Evolutionary conservation across 2,113 vertebrate species (phyloP).

Genomic region (Cynocephalus volans): DNA sequence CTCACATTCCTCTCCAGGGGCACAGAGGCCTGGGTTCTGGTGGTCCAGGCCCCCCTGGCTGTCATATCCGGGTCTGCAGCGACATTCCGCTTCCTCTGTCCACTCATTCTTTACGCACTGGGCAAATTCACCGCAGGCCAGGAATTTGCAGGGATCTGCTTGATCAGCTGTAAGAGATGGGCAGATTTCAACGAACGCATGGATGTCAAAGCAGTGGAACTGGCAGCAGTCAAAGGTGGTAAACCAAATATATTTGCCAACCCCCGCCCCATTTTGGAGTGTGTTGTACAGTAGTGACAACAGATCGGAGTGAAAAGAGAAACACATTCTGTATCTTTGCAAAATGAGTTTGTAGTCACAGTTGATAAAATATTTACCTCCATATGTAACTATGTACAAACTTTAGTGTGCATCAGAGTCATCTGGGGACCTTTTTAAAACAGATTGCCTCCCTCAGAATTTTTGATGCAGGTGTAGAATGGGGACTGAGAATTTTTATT

Average conservation of each 20-base stretch:
- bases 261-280: background rate
- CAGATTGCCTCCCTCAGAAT: background rate
- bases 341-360: background rate
- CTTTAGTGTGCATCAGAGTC: background rate
- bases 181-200: background rate
- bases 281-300: background rate
- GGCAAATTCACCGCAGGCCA: conserved; percentile 93
- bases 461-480: background rate
- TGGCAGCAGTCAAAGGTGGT: background rate
- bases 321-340: background rate
- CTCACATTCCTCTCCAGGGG: conserved; percentile 88
- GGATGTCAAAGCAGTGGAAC: background rate
- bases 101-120: conserved; percentile 89
- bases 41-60: conserved; percentile 87
- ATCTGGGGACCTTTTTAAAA: background rate
- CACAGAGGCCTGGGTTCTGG: conserved; percentile 88
- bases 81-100: conserved; percentile 91
- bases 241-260: background rate
- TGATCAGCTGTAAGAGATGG: conserved; percentile 91
- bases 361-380: background rate
- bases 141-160: conserved; percentile 94
- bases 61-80: conserved; percentile 90
- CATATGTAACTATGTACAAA: background rate
- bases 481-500: background rate
- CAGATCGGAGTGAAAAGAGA: background rate